A percentile compares a stretch with the other conserved stretches of the same genome.
These are phyloP conservation scores for Aplysia californica DNA, from an alignment of 1,140 invertebrate genomes.

Conservation along the genomic window DNA sequence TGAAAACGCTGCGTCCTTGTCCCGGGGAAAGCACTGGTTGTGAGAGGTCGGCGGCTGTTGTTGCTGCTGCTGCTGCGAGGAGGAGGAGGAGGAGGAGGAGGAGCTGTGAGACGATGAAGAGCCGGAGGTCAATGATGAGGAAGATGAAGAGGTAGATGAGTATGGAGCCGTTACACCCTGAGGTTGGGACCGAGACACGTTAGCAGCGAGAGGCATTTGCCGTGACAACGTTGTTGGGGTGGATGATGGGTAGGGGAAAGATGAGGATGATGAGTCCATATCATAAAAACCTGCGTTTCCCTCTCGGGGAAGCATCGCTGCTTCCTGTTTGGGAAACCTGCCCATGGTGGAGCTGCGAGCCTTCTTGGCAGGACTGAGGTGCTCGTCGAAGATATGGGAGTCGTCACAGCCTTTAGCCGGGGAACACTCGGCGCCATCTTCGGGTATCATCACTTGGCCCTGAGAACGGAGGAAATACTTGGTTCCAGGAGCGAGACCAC, in stretches of 20 bases:
- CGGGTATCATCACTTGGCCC: neutral
- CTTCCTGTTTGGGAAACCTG: too few species aligned
- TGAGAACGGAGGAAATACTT: conserved; percentile 23
- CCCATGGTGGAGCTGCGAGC: too few species aligned
- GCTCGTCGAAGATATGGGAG: neutral
- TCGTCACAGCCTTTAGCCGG: neutral
- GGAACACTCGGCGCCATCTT: neutral
- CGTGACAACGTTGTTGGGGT: neutral
- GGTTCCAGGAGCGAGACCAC: conserved; percentile 14
- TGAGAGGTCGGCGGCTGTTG: too few species aligned
- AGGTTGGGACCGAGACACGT: neutral
- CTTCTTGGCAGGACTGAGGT: too few species aligned
- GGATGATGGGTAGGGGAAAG: neutral
- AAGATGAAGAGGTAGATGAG: conserved; percentile 1
- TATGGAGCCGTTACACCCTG: neutral
- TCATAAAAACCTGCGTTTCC: neutral
- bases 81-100: too few species aligned
- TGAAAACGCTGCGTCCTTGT: too few species aligned
- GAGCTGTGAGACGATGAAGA: too few species aligned
- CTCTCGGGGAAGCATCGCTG: too few species aligned
- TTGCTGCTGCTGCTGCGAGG: too few species aligned
- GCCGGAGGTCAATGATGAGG: neutral
- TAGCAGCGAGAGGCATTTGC: too few species aligned
- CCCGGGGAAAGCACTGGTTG: too few species aligned
- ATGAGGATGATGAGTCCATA: neutral